Percentiles rank a stretch among this genome's conserved stretches.
These are phyloP conservation scores for Anser cygnoides DNA, from an alignment of 2,113 vertebrate species.

Conservation along the genomic window DNA sequence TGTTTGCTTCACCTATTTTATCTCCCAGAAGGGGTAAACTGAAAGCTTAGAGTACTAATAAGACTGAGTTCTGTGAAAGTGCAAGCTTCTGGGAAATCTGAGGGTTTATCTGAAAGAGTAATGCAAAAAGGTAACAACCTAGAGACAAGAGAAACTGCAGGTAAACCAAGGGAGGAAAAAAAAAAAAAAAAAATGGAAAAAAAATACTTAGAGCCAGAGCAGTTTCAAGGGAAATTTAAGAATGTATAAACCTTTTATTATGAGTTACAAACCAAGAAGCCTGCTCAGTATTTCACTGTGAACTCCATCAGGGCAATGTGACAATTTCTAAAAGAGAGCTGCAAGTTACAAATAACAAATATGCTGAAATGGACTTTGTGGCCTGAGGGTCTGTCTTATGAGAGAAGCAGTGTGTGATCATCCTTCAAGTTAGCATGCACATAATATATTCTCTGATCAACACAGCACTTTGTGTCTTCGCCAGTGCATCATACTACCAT, in stretches of 20 bases:
- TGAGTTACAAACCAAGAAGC: constrained; percentile 7
- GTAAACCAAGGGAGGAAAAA: neutral
- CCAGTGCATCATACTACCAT: constrained; percentile 20
- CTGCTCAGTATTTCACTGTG: neutral
- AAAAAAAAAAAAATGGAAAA: neutral
- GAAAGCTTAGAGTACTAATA: constrained; percentile 22
- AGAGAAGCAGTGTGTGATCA: constrained; percentile 48
- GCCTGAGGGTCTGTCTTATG: constrained; percentile 33
- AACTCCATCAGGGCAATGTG: neutral
- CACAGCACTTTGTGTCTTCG: constrained; percentile 15
- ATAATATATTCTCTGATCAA: constrained; percentile 45
- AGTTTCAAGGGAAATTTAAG: constrained; percentile 6
- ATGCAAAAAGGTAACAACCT: constrained; percentile 1
- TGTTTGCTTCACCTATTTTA: constrained; percentile 51
- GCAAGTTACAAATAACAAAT: constrained; percentile 30
- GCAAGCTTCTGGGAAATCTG: constrained; percentile 42
- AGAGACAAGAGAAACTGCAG: neutral
- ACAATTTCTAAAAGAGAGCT: constrained; percentile 12
- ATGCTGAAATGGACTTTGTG: constrained; percentile 29
- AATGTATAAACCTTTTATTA: neutral
- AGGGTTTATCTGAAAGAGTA: neutral
- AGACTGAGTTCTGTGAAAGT: neutral
- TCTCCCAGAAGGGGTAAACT: constrained; percentile 12
- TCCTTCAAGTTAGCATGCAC: constrained; percentile 46
- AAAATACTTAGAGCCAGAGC: neutral